phyloP scores from a whole-genome alignment of 2,888 invertebrate genomes.

The Amblyteles armatorius region DNA sequence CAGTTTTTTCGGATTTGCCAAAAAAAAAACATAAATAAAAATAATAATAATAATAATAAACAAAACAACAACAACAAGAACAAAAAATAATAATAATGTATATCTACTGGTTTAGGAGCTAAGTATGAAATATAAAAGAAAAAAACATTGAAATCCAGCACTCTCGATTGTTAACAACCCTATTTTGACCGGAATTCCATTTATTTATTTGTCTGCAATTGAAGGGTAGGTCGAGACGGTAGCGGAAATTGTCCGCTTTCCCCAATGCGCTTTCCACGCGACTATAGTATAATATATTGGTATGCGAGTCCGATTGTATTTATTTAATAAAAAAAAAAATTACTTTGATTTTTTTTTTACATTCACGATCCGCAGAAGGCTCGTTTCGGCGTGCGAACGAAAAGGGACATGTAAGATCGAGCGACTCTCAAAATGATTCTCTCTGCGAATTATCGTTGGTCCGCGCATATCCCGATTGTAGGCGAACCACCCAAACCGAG shows the following conservation, averaged over 20 bases:
- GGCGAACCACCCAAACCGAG: not conserved
- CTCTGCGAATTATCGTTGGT: not conserved
- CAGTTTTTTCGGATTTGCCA: conserved; percentile 81
- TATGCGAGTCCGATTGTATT: not conserved
- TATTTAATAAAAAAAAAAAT: not conserved
- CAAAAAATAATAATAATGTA: conserved; percentile 63
- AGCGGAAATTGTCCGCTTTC: not conserved
- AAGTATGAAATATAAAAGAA: conserved; percentile 62
- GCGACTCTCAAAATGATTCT: not conserved
- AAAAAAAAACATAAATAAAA: conserved; percentile 72
- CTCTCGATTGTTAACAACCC: conserved; percentile 62
- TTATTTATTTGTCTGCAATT: conserved; percentile 30
- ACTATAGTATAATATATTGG: not conserved
- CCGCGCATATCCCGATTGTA: not conserved
- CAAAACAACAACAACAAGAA: conserved; percentile 49
- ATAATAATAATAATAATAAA: conserved; percentile 39
- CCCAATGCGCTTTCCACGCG: not conserved
- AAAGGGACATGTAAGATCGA: not conserved
- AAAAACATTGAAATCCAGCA: conserved; percentile 43
- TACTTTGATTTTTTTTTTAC: conserved; percentile 17
- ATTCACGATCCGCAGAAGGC: not conserved
- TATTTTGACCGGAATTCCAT: conserved; percentile 48
- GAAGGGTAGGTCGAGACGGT: not conserved
- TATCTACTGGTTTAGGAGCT: conserved; percentile 67
- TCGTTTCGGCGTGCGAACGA: conserved; percentile 23